Percentiles rank a stretch among this genome's conserved stretches.
These are phyloP conservation scores for Chroicocephalus ridibundus DNA, from an alignment of 2,113 vertebrate genomes.

Conservation along the genomic window DNA sequence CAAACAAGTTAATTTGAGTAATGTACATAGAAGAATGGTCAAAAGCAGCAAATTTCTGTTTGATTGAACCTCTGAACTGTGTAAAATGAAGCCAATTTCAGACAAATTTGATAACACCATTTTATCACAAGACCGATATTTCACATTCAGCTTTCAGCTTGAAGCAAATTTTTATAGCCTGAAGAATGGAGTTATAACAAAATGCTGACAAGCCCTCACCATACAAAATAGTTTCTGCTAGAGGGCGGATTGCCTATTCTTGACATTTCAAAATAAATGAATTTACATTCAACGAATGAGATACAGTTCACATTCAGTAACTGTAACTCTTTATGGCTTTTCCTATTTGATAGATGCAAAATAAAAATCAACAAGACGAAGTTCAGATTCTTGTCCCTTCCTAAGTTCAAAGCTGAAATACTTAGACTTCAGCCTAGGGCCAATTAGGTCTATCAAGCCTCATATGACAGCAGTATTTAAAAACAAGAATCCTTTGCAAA, in stretches of 20 bases:
- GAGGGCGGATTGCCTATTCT: not conserved
- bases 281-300: not conserved
- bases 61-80: not conserved
- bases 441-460: not conserved
- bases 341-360: not conserved
- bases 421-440: not conserved
- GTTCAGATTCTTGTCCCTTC: not conserved
- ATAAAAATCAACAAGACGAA: not conserved
- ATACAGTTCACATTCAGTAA: not conserved
- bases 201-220: not conserved
- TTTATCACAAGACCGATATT: not conserved
- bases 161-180: not conserved
- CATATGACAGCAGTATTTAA: not conserved
- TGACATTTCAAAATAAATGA: not conserved
- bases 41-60: not conserved
- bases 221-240: not conserved
- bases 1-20: not conserved
- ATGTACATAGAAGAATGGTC: not conserved
- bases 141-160: not conserved
- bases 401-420: not conserved
- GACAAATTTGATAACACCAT: not conserved
- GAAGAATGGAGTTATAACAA: not conserved
- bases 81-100: not conserved
- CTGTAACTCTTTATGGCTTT: not conserved
- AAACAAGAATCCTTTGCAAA: not conserved